Conservation (phyloP, 2,797 vertebrate species). For the Diplodus sargus region DNA sequence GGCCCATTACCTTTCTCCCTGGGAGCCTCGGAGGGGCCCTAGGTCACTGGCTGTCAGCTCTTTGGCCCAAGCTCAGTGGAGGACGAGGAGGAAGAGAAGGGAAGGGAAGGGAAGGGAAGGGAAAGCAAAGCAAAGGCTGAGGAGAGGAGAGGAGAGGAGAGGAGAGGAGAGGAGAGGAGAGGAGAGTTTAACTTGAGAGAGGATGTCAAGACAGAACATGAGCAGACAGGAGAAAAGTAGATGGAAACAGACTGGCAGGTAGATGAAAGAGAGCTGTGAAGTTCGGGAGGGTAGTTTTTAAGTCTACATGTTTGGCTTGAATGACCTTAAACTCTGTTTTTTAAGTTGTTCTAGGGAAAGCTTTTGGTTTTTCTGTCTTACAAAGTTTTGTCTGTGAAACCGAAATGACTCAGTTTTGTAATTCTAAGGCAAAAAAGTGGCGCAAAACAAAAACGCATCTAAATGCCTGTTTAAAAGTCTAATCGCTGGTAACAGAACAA, state of each 20-base stretch:
- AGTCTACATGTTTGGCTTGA: slow-evolving; percentile 18
- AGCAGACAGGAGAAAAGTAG: slow-evolving; percentile 28
- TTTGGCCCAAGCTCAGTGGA: slow-evolving; percentile 70
- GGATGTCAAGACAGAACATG: slow-evolving; percentile 31
- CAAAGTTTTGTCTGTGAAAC: slow-evolving; percentile 2
- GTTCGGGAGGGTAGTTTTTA: slow-evolving; percentile 20
- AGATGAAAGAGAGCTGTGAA: slow-evolving; percentile 24
- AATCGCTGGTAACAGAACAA: slow-evolving; percentile 28
- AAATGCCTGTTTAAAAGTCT: slow-evolving; percentile 20
- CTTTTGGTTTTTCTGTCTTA: slow-evolving; percentile 5
- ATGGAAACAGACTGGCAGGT: slow-evolving; percentile 14
- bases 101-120: slow-evolving; percentile 3
- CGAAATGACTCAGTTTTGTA: neutral
- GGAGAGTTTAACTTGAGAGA: slow-evolving; percentile 17
- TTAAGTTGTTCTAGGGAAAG: neutral
- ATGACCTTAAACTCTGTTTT: slow-evolving; percentile 1
- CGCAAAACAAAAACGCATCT: slow-evolving; percentile 24
- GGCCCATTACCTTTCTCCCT: slow-evolving; percentile 82
- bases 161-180: neutral
- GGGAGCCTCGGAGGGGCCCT: slow-evolving; percentile 75
- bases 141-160: neutral
- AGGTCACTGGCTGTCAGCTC: slow-evolving; percentile 81
- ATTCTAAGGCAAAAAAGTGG: neutral
- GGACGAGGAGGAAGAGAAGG: slow-evolving; percentile 41
- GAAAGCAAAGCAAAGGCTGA: slow-evolving; percentile 55